phyloP scores from a whole-genome alignment of 2,888 invertebrate species.

The Sericinus montela region DNA sequence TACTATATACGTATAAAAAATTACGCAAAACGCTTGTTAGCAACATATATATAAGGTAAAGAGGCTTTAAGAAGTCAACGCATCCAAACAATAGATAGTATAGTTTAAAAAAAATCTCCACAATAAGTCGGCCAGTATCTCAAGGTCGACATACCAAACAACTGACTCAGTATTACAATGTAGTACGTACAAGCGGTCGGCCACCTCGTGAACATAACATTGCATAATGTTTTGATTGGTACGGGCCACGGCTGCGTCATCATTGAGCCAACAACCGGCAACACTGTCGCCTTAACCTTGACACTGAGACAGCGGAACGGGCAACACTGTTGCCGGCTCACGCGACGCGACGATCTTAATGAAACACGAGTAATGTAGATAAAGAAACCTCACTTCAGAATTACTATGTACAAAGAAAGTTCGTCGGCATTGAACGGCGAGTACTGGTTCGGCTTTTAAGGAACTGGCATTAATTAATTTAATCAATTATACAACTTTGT shows the following conservation, averaged over 20 bases:
- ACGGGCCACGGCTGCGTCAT: conserved; percentile 10
- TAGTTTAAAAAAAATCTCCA: background rate
- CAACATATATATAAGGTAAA: no score
- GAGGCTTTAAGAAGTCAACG: no score
- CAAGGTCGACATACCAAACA: conserved; percentile 1
- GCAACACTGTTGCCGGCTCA: background rate
- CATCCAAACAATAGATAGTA: no score
- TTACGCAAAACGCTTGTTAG: no score
- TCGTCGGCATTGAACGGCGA: no score
- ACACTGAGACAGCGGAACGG: conserved; percentile 19
- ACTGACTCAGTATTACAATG: conserved; percentile 3
- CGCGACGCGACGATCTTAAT: background rate
- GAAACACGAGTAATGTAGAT: background rate
- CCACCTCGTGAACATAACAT: background rate
- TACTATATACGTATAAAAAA: no score
- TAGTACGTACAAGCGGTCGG: background rate
- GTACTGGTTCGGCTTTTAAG: no score
- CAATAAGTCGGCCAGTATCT: conserved; percentile 1
- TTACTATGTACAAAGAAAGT: no score
- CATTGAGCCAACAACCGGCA: conserved; percentile 28
- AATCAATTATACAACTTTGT: no score
- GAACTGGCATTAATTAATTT: no score
- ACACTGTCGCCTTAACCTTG: conserved; percentile 31
- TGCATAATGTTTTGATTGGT: conserved; percentile 21
- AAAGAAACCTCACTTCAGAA: no score